phyloP scores from a whole-genome alignment of 2,113 vertebrate genomes.

The Anolis carolinensis region DNA sequence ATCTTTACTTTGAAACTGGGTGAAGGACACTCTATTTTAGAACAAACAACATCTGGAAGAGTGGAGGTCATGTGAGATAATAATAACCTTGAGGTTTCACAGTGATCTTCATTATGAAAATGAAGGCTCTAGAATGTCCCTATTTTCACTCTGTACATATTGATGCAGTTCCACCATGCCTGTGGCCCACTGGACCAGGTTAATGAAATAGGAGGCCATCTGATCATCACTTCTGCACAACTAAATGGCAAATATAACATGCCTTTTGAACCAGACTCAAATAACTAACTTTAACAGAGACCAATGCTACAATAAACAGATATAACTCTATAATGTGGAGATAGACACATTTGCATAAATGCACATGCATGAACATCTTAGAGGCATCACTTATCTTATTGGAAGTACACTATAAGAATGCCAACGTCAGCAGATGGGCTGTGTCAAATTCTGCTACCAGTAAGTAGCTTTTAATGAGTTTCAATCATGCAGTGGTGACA shows the following conservation, averaged over 20 bases:
- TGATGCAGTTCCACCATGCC: background rate
- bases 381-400: conserved; percentile 10
- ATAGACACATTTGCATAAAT: background rate
- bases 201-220: background rate
- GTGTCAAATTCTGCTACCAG: conserved; percentile 15
- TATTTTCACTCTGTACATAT: background rate
- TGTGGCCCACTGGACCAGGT: no score
- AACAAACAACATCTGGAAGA: background rate
- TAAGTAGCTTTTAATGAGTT: conserved; percentile 27
- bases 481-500: conserved; percentile 15
- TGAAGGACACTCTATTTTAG: no score
- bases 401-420: background rate
- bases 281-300: background rate
- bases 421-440: background rate
- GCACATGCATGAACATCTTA: background rate
- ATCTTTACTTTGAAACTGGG: background rate
- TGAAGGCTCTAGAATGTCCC: background rate
- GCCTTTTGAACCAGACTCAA: background rate
- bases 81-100: background rate
- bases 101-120: background rate
- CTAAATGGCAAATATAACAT: background rate
- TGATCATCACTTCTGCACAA: background rate
- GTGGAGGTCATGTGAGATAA: background rate
- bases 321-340: background rate
- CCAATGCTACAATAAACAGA: background rate